Evolutionary conservation across 2,797 vertebrate genomes (phyloP), one percentile per base, ranked within the genome.

Genomic region (Gallinago nigripennis): DNA sequence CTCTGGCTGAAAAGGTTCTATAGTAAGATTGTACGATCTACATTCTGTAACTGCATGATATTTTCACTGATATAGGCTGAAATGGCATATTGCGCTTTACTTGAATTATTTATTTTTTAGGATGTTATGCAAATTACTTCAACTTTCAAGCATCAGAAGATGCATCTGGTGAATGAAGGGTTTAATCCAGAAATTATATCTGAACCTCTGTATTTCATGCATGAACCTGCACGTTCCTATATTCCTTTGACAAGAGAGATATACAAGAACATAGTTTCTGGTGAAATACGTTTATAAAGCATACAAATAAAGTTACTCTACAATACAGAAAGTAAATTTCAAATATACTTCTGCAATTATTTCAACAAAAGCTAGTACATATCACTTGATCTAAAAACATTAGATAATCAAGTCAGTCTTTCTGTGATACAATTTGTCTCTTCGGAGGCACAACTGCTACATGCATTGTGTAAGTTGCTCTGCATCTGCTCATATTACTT

Each of bases 81-180:
- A 93, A 48, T 9, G 17, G 31, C 75, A 64, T 51, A 50, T 33
- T 71, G 30, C 5, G 54, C 7, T 46, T 81, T 30, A 88, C 16
- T 24, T 63, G 16, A 68, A 71, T 72, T 65, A 16, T 56, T 72
- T 89, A 1, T 85, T 85, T 91, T 77, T 18, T 31, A 98, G 98
- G 93, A 95, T 25, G 19, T 54, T 12, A 39, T 98, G 77, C 85
- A 86, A 15, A 78, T 97, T 61, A 98, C 98, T 14, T 95, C 95
- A 35, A 98, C 98, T 0, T 98, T 92, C 88, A 99, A 99, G 90
- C 98, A 98, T 37, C 86, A 97, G 63, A 98, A 98, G 96, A 85
- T 69, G 51, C 97, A 95, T 88, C 92, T 99, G 79, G 92, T 89
- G 4, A 97, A 98, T 57, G 98, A 99, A 60, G 98, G 98, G 66